phyloP scores from a whole-genome alignment of 2,888 invertebrate genomes.

The Strigamia crassipes region DNA sequence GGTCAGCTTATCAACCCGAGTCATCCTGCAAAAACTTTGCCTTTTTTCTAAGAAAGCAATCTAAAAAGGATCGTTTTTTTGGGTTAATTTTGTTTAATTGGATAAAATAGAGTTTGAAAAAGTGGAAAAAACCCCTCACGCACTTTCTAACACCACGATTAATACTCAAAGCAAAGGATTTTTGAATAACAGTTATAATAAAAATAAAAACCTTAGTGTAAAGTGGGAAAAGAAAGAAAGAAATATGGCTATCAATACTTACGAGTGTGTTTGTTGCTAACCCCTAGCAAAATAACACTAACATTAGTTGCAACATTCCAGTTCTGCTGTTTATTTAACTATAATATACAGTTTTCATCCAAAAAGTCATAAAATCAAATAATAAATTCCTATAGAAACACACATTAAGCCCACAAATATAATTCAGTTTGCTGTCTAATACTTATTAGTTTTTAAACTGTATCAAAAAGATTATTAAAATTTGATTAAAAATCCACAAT shows the following conservation, averaged over 20 bases:
- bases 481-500: conserved; percentile 10
- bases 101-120: no score
- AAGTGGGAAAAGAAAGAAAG: not conserved
- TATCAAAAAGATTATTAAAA: conserved; percentile 22
- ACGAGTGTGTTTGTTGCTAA: not conserved
- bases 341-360: conserved; percentile 10
- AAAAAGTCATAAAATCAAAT: not conserved
- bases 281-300: not conserved
- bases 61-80: not conserved
- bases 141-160: no score
- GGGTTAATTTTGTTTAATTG: no score
- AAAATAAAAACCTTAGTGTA: not conserved
- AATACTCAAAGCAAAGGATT: no score
- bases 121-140: no score
- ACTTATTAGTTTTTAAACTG: conserved; percentile 26
- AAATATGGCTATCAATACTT: not conserved
- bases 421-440: conserved; percentile 1
- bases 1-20: not conserved
- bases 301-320: conserved; percentile 26
- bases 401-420: conserved; percentile 40
- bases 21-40: not conserved
- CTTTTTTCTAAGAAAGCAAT: not conserved
- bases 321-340: conserved; percentile 35
- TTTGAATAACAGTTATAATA: no score
- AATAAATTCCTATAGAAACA: conserved; percentile 23